Base-by-base conservation (phyloP, 2,797 vertebrate genomes). In the Acanthis flammea region DNA sequence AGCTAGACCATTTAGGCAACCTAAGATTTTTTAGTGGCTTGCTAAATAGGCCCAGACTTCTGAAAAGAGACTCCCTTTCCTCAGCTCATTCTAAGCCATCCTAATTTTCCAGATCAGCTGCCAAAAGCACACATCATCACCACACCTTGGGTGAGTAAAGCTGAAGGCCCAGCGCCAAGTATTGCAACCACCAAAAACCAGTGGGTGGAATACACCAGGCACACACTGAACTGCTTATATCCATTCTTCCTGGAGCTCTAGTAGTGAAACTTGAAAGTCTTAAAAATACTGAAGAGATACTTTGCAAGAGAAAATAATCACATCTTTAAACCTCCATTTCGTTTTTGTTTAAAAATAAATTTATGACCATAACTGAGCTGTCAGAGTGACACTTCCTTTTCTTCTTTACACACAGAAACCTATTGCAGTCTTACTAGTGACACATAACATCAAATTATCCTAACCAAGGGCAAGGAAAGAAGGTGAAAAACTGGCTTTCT, bases 121-220 rank as follows among this genome's bases (percentile, higher is more conserved):
- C 86, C 84, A 86, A 83, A 90, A 55, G 4, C 33, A 61, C 16
- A 35, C 42, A 66, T 89, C 63, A 74, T 44, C 50, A 57, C 95
- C 93, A 92, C 92, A 89, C 94, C 95, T 92, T 74, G 19, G 7
- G 39, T 91, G 89, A 91, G 61, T 57, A 93, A 94, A 93, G 33
- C 37, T 65, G 53, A 74, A 83, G 61, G 61, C 54, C 7, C 58
- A 50, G 25, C 0, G 21, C 61, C 72, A 92, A 37, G 27, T 75
- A 72, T 92, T 74, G 84, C 81, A 95, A 79, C 14, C 35, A 86
- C 27, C 51, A 67, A 71, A 86, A 84, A n/a, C 0, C 37, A 50
- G 35, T 25, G 2, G 1, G 19, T 42, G 30, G 39, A 83, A 75
- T 41, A 79, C 25, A 62, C 2, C 11, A 71, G 50, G 16, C 27